Conservation (phyloP, 2,113 vertebrate genomes). For the Nesoenas mayeri region DNA sequence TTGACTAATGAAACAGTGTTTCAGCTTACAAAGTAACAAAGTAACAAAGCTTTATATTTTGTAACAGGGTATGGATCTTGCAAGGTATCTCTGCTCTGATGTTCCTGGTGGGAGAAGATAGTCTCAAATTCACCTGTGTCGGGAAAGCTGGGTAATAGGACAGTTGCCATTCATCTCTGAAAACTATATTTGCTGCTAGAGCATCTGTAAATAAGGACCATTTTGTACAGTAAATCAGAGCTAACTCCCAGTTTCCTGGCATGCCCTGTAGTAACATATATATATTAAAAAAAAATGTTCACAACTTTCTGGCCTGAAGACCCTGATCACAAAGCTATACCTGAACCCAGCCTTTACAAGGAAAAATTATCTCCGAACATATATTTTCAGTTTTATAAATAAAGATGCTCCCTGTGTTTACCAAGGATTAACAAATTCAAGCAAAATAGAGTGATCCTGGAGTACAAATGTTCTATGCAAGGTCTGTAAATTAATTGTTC, state of each 20-base stretch:
- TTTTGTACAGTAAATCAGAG: background rate
- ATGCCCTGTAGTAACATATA: background rate
- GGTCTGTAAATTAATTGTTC: background rate
- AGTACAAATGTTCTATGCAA: background rate
- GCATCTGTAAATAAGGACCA: background rate
- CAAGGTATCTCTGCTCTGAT: background rate
- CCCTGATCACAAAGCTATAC: background rate
- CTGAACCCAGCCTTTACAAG: background rate
- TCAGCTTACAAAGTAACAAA: too few species aligned
- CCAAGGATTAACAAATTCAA: background rate
- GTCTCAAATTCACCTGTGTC: background rate
- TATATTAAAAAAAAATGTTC: background rate
- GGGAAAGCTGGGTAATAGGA: background rate
- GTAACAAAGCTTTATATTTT: background rate
- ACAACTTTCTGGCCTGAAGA: background rate
- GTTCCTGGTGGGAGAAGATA: background rate
- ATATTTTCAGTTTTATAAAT: background rate
- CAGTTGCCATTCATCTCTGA: background rate
- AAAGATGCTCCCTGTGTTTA: background rate
- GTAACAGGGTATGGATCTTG: fast-evolving
- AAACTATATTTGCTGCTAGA: background rate
- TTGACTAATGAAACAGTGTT: background rate
- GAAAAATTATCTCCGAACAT: background rate
- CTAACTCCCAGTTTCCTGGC: background rate
- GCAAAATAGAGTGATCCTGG: background rate